Base-by-base conservation (phyloP, 2,797 vertebrate genomes). In the Chaunax sp. region DNA sequence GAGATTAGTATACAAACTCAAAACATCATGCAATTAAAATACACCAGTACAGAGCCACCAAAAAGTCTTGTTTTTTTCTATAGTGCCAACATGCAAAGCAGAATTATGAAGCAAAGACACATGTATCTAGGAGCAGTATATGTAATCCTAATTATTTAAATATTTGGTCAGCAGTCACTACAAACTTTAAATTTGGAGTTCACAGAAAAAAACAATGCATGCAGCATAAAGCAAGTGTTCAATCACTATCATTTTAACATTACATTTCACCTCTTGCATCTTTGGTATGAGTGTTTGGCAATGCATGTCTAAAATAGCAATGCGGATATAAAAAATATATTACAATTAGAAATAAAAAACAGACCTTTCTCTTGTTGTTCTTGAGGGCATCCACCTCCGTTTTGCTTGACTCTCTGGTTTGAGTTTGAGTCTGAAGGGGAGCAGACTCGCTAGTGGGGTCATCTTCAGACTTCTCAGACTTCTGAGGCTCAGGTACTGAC, bases 311-410 rank as follows among this genome's bases (percentile, higher is more conserved):
- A 23, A 14, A 15, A 20, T 12, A n/a, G 28, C 52, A n/a, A n/a
- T n/a, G n/a, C n/a, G n/a, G n/a, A n/a, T n/a, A n/a, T n/a, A 4
- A 28, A 41, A 65, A 18, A 37, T 3, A 44, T n/a, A n/a, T 11
- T 16, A 8, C 19, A 46, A 19, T 13, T 12, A 22, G 0, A 37
- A 22, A n/a, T 22, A 35, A 2, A 35, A 59, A 10, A 73, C 77
- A n/a, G 16, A 93, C 93, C 92, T 93, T 92, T 64, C 69, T 47
- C 58, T 85, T 86, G 75, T 41, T 83, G 67, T 62, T 93, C 59
- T 93, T 93, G 40, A 87, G 38, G 6, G 20, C 6, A 5, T 82
- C 79, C 1, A 15, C 50, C 67, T 80, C 76, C 1, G 37, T n/a
- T 58, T 69, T 65, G 54, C n/a, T 25, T 3, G 16, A 8, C 38